These are phyloP conservation scores for Drosophila greeni DNA, from an alignment of 2,888 invertebrate species.

Conservation along the genomic window DNA sequence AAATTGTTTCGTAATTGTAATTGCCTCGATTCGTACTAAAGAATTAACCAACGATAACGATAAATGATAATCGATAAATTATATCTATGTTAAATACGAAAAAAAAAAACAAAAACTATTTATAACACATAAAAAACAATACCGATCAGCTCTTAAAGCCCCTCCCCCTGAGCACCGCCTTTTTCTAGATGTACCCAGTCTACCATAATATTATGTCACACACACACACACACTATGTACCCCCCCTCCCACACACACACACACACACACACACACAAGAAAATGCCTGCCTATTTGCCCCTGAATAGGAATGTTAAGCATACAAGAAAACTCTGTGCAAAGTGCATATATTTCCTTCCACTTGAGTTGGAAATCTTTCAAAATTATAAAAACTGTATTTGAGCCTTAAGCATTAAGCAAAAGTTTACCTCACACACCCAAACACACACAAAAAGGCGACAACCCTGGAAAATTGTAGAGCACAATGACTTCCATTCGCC, in stretches of 20 bases:
- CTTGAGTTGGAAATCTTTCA: conserved; percentile 3
- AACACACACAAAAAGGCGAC: conserved; percentile 12
- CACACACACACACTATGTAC: conserved; percentile 4
- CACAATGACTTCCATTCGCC: conserved; percentile 16
- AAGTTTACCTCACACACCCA: conserved; percentile 35
- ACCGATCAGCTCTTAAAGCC: conserved; percentile 17
- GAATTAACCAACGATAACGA: conserved; percentile 58
- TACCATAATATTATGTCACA: conserved; percentile 32
- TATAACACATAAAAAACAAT: conserved; percentile 19
- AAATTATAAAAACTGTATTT: conserved; percentile 31
- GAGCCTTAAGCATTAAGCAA: conserved; percentile 20
- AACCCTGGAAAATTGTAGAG: conserved; percentile 21
- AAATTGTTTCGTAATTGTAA: conserved; percentile 34
- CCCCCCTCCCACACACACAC: not conserved
- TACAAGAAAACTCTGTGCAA: conserved; percentile 13
- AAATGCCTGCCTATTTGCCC: conserved; percentile 40
- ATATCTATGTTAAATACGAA: conserved; percentile 35
- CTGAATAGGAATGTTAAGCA: conserved; percentile 39
- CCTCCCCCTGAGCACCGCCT: conserved; percentile 28
- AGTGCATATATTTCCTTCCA: conserved; percentile 8
- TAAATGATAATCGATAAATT: conserved; percentile 23
- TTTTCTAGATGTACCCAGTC: conserved; percentile 35
- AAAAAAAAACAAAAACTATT: conserved; percentile 6
- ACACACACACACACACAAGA: conserved; percentile 5
- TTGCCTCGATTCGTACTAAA: conserved; percentile 71